These are phyloP conservation scores for Cheilosia urbana DNA, from an alignment of 2,888 invertebrate genomes.

Conservation along the genomic window DNA sequence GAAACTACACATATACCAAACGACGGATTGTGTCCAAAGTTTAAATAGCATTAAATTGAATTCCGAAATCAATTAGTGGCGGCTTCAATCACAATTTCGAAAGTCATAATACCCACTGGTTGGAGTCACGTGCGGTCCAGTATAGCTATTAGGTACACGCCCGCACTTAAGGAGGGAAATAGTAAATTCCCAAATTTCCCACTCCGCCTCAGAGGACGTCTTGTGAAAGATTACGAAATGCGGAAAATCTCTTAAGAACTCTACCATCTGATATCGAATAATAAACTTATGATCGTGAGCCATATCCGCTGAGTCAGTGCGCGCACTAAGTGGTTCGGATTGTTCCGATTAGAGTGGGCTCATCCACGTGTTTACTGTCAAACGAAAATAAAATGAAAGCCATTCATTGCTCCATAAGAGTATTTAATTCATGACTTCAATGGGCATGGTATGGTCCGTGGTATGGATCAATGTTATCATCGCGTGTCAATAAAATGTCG, in stretches of 20 bases:
- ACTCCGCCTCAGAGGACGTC: constrained; percentile 26
- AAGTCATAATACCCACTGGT: constrained; percentile 19
- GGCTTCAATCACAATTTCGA: constrained; percentile 48
- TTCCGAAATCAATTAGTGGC: constrained; percentile 69
- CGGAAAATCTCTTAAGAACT: constrained; percentile 4
- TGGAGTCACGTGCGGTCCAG: constrained; percentile 60
- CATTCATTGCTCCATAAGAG: constrained; percentile 53
- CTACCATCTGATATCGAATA: constrained; percentile 20
- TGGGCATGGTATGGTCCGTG: constrained; percentile 61
- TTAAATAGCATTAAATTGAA: constrained; percentile 66
- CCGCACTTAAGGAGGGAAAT: constrained; percentile 10
- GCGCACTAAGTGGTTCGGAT: constrained; percentile 56
- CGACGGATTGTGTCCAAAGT: constrained; percentile 11
- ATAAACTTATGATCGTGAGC: constrained; percentile 46
- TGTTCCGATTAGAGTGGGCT: constrained; percentile 24
- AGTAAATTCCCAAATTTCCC: background rate
- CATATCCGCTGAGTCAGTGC: constrained; percentile 61
- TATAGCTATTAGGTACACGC: background rate
- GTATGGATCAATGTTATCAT: constrained; percentile 43
- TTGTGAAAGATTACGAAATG: constrained; percentile 20
- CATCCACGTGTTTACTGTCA: constrained; percentile 62
- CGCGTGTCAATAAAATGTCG: constrained; percentile 58
- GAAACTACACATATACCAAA: constrained; percentile 1
- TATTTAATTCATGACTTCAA: constrained; percentile 40
- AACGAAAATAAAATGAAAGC: constrained; percentile 59